Conservation (phyloP, 2,888 invertebrate genomes). For the Hermaeophaga mercurialis region DNA sequence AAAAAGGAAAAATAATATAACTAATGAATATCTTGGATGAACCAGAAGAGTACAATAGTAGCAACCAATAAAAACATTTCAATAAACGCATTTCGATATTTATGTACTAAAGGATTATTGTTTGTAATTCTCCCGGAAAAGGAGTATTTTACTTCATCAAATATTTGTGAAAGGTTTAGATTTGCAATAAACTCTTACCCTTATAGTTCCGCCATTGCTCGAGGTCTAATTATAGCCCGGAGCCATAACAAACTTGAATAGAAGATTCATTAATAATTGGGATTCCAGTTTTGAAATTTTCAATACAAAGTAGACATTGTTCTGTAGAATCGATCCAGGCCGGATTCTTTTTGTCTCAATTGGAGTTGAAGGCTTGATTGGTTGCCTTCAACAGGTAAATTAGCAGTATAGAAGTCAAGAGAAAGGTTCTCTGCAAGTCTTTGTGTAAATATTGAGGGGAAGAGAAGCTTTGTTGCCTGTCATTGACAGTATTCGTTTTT, state of each 20-base stretch:
- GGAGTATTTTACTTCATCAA: too few relatives aligned
- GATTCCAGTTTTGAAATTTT: constrained; percentile 2
- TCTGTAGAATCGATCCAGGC: neutral
- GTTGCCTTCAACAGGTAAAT: constrained; percentile 20
- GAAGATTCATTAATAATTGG: constrained; percentile 5
- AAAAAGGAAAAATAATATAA: too few relatives aligned
- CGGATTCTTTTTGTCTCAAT: constrained; percentile 2
- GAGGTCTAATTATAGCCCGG: neutral
- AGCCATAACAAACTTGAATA: neutral
- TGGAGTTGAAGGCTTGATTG: neutral
- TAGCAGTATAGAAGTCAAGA: constrained; percentile 19
- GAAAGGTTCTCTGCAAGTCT: constrained; percentile 10
- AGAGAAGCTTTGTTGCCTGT: neutral
- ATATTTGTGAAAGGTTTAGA: too few relatives aligned
- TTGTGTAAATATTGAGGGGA: constrained; percentile 12
- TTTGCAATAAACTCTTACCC: too few relatives aligned
- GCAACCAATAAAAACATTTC: too few relatives aligned
- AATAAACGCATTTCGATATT: too few relatives aligned
- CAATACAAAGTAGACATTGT: constrained; percentile 7
- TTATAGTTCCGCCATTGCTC: neutral
- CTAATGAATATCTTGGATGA: too few relatives aligned
- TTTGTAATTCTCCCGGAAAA: too few relatives aligned
- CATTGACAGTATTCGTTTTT: too few relatives aligned
- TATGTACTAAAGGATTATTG: too few relatives aligned
- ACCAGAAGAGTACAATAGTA: too few relatives aligned